Base-by-base conservation (phyloP, 2,113 vertebrate genomes). In the Xyrauchen texanus region DNA sequence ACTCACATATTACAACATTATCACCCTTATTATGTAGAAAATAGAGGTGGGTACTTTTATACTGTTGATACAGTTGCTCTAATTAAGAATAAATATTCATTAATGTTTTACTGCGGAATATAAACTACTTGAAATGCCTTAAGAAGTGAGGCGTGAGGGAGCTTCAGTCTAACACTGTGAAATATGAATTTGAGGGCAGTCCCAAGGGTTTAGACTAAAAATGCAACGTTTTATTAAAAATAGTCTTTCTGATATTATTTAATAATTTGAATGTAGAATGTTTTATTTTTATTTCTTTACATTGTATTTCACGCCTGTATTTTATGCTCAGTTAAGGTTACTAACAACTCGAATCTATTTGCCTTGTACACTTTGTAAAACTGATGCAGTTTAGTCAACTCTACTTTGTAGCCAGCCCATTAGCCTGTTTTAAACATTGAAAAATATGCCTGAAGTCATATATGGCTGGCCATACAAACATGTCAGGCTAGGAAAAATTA, bases 111-210 rank as follows among this genome's bases (percentile, higher is more conserved):
- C 67, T 79, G 7, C 55, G 3, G 64, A 70, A 64, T 68, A 73
- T 68, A 61, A 80, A 80, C 80, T 78, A 86, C 85, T 86, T 85
- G 79, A 85, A 80, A 81, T 68, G 75, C 44, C 65, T 67, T 79
- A 69, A 73, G 49, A 78, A 78, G 45, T 60, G 9, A 78, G 66
- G 61, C 76, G 76, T 46, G 21, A 46, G 78, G 75, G 75, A 85
- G 72, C 55, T 75, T 74, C 82, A 85, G 83, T 85, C 58, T 47
- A 82, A 87, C 85, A 85, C 85, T 87, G 83, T 85, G 82, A 81
- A 86, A 77, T 75, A 70, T 62, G 21, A 34, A 34, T 34, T 34
- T 34, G 78, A 69, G 63, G 75, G 51, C 55, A 83, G 67, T 58
- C 76, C n/a, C 55, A 78, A 81, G n/a, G 51, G 60, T 64, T 81